phyloP scores from a whole-genome alignment of 2,113 vertebrate genomes.

The Alaudala cheleensis region DNA sequence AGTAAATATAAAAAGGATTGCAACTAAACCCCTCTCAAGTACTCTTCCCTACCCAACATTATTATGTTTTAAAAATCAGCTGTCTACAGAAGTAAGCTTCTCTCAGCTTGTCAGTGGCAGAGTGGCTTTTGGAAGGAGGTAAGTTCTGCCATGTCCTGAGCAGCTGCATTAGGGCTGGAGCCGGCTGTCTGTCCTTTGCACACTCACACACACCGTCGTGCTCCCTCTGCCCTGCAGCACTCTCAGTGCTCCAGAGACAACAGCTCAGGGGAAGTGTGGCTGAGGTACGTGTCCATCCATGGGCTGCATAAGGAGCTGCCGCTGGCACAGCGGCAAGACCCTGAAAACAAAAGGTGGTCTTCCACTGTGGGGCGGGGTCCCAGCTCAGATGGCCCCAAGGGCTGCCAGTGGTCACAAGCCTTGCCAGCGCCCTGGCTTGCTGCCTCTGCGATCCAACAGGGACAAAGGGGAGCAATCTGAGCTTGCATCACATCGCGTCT shows the following conservation, averaged over 20 bases:
- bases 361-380: fast-evolving
- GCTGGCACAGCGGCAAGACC: not conserved
- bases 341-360: not conserved
- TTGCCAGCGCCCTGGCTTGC: fast-evolving
- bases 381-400: not conserved
- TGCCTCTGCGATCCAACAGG: fast-evolving
- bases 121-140: not conserved
- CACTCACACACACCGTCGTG: fast-evolving
- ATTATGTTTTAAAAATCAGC: not conserved
- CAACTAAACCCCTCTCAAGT: not conserved
- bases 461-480: fast-evolving
- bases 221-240: not conserved
- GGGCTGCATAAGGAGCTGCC: not conserved
- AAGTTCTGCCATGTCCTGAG: fast-evolving
- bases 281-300: fast-evolving
- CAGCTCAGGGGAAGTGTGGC: not conserved
- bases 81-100: not conserved
- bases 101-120: not conserved
- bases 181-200: not conserved
- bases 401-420: not conserved
- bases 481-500: not conserved
- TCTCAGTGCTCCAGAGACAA: fast-evolving
- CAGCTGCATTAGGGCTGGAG: not conserved
- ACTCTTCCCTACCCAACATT: not conserved
- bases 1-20: not conserved